Conservation (phyloP, 2,888 invertebrate genomes). For the Acanthosepion esculentum region DNA sequence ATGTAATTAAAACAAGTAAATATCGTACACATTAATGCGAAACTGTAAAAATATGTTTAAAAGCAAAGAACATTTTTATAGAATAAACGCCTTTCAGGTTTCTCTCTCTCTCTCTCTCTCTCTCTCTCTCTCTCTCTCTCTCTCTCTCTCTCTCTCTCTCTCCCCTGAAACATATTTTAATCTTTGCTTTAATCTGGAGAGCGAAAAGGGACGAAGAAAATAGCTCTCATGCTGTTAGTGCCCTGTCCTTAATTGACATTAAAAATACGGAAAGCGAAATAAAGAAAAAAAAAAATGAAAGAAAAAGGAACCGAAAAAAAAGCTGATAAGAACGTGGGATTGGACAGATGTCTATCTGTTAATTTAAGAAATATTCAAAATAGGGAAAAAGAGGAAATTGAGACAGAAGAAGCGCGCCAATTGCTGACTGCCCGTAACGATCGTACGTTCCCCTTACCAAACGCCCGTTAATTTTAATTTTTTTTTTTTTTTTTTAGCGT, state of each 20-base stretch:
- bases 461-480: too few relatives aligned
- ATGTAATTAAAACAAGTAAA: too few relatives aligned
- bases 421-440: background rate
- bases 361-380: conserved; percentile 20
- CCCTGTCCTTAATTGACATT: background rate
- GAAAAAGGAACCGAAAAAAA: background rate
- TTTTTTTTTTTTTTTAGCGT: background rate
- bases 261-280: background rate
- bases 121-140: too few relatives aligned
- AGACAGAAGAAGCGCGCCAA: background rate
- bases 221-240: background rate
- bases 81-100: background rate
- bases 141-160: too few relatives aligned
- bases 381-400: background rate
- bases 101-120: background rate
- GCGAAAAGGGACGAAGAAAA: background rate
- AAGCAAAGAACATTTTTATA: too few relatives aligned
- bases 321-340: conserved; percentile 22
- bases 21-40: too few relatives aligned
- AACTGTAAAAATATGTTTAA: too few relatives aligned
- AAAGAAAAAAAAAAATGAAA: background rate
- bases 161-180: background rate
- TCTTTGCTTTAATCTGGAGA: background rate
- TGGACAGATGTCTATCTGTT: conserved; percentile 9
- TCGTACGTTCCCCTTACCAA: background rate